Percentiles rank a stretch among this genome's conserved stretches.
Evolutionary conservation across 2,113 vertebrate species (phyloP).

Genomic region (Gila orcuttii): DNA sequence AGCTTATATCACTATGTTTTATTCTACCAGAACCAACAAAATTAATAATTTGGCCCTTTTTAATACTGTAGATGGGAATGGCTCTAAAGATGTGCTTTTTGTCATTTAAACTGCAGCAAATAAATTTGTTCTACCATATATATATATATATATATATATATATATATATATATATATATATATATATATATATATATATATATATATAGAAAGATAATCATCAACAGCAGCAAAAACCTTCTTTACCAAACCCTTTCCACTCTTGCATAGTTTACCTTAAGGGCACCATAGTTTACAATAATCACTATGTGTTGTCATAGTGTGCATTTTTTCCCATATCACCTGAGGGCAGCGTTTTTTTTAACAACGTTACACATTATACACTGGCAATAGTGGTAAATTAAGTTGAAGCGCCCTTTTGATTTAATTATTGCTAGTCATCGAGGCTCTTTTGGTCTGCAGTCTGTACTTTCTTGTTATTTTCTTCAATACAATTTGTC

Average conservation of each 20-base stretch:
- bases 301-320: neutral
- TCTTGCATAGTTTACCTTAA: neutral
- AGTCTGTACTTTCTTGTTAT: neutral
- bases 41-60: no score
- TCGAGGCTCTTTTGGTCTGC: neutral
- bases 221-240: neutral
- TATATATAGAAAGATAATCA: no score
- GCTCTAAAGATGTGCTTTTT: no score
- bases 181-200: no score
- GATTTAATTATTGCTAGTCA: neutral
- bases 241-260: neutral
- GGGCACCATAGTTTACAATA: neutral
- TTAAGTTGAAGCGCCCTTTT: neutral
- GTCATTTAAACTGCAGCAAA: no score
- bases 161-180: no score
- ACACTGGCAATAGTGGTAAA: neutral
- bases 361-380: neutral
- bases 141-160: no score
- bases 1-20: no score
- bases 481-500: neutral
- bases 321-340: constrained; percentile 7
- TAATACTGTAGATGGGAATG: no score
- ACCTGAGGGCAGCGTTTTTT: constrained; percentile 49
- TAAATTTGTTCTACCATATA: no score
- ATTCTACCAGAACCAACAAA: no score